These are phyloP conservation scores for Salvelinus alpinus DNA, from an alignment of 2,113 vertebrate genomes.

Conservation along the genomic window DNA sequence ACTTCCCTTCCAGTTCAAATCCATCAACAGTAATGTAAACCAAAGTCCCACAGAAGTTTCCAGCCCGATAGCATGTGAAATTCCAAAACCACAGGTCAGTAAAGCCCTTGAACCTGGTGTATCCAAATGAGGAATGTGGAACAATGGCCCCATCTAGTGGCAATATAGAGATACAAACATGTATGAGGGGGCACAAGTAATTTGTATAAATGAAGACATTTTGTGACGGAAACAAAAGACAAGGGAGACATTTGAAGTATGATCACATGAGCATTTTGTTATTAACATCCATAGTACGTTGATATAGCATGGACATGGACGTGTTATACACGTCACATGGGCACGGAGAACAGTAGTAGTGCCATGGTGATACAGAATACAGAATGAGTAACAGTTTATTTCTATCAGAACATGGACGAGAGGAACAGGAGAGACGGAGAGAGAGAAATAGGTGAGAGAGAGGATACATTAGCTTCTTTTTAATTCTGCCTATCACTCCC, in stretches of 20 bases:
- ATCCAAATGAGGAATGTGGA: not conserved
- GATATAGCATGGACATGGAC: constrained; percentile 50
- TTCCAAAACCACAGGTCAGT: not conserved
- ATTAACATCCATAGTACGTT: constrained; percentile 69
- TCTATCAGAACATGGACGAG: not conserved
- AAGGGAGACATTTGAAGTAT: constrained; percentile 43
- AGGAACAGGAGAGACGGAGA: not conserved
- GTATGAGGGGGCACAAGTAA: not conserved
- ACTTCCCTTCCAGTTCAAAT: too few species aligned
- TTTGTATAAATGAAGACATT: not conserved
- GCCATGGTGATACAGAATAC: constrained; percentile 47
- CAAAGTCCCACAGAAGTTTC: too few species aligned
- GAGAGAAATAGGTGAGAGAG: not conserved
- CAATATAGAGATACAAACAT: not conserved
- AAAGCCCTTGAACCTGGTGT: not conserved
- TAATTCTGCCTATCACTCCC: too few species aligned
- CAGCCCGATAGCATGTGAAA: too few species aligned
- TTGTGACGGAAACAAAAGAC: constrained; percentile 37
- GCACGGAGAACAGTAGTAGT: constrained; percentile 43
- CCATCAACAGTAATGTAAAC: too few species aligned
- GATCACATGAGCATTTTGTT: constrained; percentile 75
- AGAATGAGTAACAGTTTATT: constrained; percentile 15
- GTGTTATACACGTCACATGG: too few species aligned
- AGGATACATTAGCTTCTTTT: not conserved
- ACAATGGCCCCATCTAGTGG: not conserved